Percentiles rank a stretch among this genome's conserved stretches.
These are phyloP conservation scores for Acanthoscelides obtectus DNA, from an alignment of 2,888 invertebrate genomes.

Conservation along the genomic window DNA sequence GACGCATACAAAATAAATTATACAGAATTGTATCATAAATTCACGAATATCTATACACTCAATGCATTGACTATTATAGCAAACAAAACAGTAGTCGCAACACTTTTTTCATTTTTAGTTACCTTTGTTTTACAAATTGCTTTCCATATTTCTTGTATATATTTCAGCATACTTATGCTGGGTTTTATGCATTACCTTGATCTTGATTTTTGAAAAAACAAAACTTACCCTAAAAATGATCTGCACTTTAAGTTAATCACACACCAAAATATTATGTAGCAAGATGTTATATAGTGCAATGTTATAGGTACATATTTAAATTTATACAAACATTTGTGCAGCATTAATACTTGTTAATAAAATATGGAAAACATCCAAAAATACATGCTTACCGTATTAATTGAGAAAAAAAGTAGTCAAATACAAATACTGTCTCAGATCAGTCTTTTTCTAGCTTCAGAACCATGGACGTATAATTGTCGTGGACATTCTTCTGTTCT, in stretches of 20 bases:
- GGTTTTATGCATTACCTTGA: background rate
- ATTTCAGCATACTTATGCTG: background rate
- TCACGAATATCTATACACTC: too few species aligned
- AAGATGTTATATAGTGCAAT: too few species aligned
- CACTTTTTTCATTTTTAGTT: too few species aligned
- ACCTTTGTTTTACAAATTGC: background rate
- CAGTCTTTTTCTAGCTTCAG: background rate
- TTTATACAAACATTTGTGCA: background rate
- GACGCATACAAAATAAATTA: too few species aligned
- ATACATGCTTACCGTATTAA: background rate
- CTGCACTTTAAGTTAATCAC: background rate
- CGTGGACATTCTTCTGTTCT: background rate
- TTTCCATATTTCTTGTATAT: background rate
- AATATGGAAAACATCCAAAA: conserved; percentile 1
- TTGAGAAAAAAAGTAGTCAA: background rate
- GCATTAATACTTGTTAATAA: background rate
- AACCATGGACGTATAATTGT: background rate
- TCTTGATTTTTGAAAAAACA: background rate
- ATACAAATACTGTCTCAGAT: background rate
- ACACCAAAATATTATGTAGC: background rate
- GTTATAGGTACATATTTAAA: background rate
- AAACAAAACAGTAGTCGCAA: too few species aligned
- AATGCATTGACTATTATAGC: too few species aligned
- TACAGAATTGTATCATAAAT: too few species aligned
- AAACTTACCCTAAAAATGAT: background rate